Conservation (phyloP, 2,888 invertebrate genomes). For the Drosophila parthenogenetica region DNA sequence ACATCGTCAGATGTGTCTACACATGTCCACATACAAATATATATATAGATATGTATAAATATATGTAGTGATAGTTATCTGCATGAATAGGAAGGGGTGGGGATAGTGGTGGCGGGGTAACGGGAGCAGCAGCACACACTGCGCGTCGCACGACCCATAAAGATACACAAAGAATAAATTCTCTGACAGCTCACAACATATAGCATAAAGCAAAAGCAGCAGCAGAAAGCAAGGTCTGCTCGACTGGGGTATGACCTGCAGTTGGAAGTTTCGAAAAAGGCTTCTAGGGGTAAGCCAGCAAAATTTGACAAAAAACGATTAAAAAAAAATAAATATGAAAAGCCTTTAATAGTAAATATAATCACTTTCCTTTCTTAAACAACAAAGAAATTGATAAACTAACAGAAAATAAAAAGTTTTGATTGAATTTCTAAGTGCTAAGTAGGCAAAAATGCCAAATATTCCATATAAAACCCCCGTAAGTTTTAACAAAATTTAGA, state of each 20-base stretch:
- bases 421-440: no score
- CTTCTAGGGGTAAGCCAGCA: no score
- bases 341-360: no score
- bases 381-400: no score
- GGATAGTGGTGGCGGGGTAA: neutral
- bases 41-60: neutral
- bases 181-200: slow-evolving; percentile 55
- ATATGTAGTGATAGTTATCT: neutral
- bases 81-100: slow-evolving; percentile 11
- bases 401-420: no score
- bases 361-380: no score
- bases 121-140: slow-evolving; percentile 24
- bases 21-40: neutral
- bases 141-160: slow-evolving; percentile 47
- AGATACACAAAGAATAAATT: slow-evolving; percentile 55
- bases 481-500: no score
- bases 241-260: slow-evolving; percentile 22
- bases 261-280: no score
- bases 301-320: no score
- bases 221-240: neutral
- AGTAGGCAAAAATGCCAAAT: no score
- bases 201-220: slow-evolving; percentile 34
- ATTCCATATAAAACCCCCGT: no score
- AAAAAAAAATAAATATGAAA: no score
- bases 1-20: slow-evolving; percentile 11